Evolutionary conservation across 2,113 vertebrate species (phyloP).

Genomic region (Galeopterus variegatus): DNA sequence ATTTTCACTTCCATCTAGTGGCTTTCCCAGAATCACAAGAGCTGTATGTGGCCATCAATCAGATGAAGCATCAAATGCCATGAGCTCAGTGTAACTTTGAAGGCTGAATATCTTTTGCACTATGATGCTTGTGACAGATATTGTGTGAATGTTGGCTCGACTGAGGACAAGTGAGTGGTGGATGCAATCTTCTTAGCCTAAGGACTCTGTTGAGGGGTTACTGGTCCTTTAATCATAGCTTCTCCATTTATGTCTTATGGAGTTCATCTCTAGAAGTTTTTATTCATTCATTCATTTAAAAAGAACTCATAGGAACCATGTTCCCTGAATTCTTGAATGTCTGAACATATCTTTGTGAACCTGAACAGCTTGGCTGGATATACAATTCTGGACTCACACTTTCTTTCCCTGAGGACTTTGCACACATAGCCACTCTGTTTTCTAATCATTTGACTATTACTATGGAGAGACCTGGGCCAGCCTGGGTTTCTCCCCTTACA

Average conservation of each 20-base stretch:
- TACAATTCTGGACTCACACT: not conserved
- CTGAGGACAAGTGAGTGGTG: not conserved
- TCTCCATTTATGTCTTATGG: not conserved
- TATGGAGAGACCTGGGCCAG: not conserved
- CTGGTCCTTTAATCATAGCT: not conserved
- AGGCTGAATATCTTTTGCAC: not conserved
- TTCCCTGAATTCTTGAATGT: not conserved
- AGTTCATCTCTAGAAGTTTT: not conserved
- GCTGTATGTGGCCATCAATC: not conserved
- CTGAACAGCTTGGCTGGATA: not conserved
- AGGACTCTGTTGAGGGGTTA: not conserved
- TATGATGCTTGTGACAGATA: not conserved
- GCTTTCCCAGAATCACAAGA: not conserved
- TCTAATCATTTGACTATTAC: not conserved
- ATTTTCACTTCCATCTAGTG: not conserved
- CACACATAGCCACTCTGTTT: not conserved
- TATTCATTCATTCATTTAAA: not conserved
- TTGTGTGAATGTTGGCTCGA: not conserved
- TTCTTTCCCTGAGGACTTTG: not conserved
- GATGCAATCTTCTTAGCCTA: not conserved
- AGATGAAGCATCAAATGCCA: not conserved
- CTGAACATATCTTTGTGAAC: not conserved
- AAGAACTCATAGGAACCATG: not conserved
- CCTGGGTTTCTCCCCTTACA: not conserved
- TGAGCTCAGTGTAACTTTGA: not conserved